These are phyloP conservation scores for Alauda arvensis DNA, from an alignment of 2,797 vertebrate genomes.

Conservation along the genomic window DNA sequence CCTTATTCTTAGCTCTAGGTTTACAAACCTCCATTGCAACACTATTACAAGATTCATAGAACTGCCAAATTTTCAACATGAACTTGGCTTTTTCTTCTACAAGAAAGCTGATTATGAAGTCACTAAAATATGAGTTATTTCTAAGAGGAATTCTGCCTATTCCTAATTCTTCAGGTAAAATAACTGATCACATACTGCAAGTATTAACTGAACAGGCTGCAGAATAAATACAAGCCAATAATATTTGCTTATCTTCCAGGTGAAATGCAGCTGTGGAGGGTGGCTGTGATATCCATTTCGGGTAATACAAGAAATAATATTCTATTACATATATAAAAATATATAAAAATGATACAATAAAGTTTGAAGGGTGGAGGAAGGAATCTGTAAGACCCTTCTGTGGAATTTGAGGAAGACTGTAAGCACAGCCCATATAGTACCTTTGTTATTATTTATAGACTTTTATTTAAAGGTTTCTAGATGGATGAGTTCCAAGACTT, in stretches of 20 bases:
- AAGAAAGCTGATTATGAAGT: neutral
- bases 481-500: slow-evolving; percentile 15
- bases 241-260: neutral
- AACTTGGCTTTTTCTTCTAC: neutral
- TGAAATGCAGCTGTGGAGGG: neutral
- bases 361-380: neutral
- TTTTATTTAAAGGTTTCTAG: neutral
- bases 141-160: neutral
- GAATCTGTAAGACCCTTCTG: neutral
- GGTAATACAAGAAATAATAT: neutral
- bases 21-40: neutral
- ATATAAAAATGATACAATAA: too few species aligned
- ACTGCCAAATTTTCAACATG: neutral
- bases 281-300: neutral
- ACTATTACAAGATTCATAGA: neutral
- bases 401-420: neutral
- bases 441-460: neutral
- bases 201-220: neutral
- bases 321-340: too few species aligned
- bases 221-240: neutral
- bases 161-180: neutral
- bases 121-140: neutral
- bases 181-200: neutral
- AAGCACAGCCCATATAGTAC: neutral
- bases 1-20: neutral